Conservation (phyloP, 2,797 vertebrate species). For the Taenioides sp. region DNA sequence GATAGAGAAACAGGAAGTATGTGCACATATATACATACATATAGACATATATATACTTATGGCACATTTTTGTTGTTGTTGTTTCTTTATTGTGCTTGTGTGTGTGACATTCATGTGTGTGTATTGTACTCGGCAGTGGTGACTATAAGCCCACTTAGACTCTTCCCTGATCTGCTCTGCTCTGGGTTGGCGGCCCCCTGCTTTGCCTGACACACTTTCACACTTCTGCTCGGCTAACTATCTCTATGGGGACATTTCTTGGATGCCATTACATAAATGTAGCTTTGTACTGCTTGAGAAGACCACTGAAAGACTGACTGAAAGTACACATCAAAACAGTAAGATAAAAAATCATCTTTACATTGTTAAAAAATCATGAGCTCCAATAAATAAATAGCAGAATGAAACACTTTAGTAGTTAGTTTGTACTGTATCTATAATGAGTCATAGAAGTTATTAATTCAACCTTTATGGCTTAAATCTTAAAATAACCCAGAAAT, state of each 20-base stretch:
- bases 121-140: constrained; percentile 84
- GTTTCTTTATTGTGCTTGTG: constrained; percentile 57
- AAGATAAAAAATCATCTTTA: too few species aligned
- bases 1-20: constrained; percentile 13
- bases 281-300: not conserved
- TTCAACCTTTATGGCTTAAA: too few species aligned
- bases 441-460: too few species aligned
- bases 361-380: too few species aligned
- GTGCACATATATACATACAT: constrained; percentile 29
- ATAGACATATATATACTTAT: constrained; percentile 13
- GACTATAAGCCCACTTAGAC: constrained; percentile 98
- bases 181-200: constrained; percentile 89
- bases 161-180: constrained; percentile 93
- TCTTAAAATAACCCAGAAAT: too few species aligned
- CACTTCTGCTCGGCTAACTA: not conserved
- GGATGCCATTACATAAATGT: constrained; percentile 3
- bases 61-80: constrained; percentile 38
- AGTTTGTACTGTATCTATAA: too few species aligned
- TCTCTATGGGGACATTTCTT: constrained; percentile 2
- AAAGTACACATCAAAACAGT: not conserved
- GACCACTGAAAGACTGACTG: not conserved
- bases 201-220: constrained; percentile 60
- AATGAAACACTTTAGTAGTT: too few species aligned
- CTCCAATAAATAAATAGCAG: too few species aligned
- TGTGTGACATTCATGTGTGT: constrained; percentile 29